Evolutionary conservation across 1,140 invertebrate species (phyloP).

Genomic region (Drosophila nigrodunni): DNA sequence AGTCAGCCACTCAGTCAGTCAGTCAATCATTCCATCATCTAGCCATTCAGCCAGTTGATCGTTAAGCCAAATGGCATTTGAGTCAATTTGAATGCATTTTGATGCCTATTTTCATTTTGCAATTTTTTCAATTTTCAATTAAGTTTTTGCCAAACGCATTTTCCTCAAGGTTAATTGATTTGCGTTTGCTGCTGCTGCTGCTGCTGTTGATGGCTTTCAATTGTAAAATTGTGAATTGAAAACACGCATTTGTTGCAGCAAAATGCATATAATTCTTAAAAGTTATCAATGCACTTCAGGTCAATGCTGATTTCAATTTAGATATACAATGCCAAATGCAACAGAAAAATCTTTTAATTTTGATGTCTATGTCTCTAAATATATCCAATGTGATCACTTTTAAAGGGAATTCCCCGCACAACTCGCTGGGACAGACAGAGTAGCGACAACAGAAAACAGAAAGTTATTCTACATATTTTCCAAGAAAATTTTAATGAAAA

Average conservation of each 20-base stretch:
- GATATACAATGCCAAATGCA: slow-evolving; percentile 66
- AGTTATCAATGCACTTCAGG: slow-evolving; percentile 73
- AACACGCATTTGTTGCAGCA: slow-evolving; percentile 3
- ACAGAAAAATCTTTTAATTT: slow-evolving; percentile 3
- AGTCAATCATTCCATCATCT: not conserved
- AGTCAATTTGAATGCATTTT: slow-evolving; percentile 68
- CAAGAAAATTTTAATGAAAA: slow-evolving; percentile 58
- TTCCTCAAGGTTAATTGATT: slow-evolving; percentile 69
- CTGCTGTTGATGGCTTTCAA: slow-evolving; percentile 32
- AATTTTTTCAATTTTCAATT: slow-evolving; percentile 46
- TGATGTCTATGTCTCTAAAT: slow-evolving; percentile 21
- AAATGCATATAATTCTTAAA: slow-evolving; percentile 46
- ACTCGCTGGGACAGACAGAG: not conserved
- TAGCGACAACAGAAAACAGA: slow-evolving; percentile 42
- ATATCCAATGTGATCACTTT: slow-evolving; percentile 10
- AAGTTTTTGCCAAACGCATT: slow-evolving; percentile 67
- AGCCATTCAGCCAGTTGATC: slow-evolving; percentile 35
- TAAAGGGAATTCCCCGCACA: slow-evolving; percentile 44
- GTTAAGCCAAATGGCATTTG: slow-evolving; percentile 56
- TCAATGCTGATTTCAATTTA: slow-evolving; percentile 76
- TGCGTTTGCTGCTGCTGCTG: slow-evolving; percentile 27
- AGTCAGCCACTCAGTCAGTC: slow-evolving; percentile 28
- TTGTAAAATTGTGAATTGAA: slow-evolving; percentile 54
- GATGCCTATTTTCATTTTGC: slow-evolving; percentile 60
- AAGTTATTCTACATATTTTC: slow-evolving; percentile 51